A percentile compares a stretch with the other conserved stretches of the same genome.
Evolutionary conservation across 64 coral and sea anemone species (phyloP).

Genomic region (Dendrophyllia cribrosa): DNA sequence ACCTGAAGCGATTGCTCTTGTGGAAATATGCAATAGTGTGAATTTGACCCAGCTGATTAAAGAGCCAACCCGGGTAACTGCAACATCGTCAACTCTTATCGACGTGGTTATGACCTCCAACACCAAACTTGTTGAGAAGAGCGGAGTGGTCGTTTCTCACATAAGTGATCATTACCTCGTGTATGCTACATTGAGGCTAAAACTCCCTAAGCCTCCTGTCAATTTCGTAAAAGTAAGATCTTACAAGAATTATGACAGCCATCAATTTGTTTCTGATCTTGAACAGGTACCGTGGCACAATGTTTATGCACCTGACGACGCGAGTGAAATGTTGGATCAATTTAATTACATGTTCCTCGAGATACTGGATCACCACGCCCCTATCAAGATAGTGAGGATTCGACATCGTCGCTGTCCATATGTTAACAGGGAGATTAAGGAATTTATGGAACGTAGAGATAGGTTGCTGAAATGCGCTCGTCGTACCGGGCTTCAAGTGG

Average conservation of each 20-base stretch:
- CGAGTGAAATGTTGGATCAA: conserved; percentile 17
- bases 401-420: conserved; percentile 9
- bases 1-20: too few species aligned
- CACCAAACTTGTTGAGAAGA: not conserved
- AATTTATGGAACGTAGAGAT: conserved; percentile 37
- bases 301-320: not conserved
- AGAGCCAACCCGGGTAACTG: conserved; percentile 31
- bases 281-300: conserved; percentile 43
- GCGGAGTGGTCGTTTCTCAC: conserved; percentile 30
- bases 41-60: too few species aligned
- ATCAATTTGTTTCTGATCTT: conserved; percentile 48
- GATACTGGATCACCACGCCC: conserved; percentile 55
- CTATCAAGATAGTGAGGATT: conserved; percentile 34
- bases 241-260: conserved; percentile 51
- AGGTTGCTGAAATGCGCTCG: not conserved
- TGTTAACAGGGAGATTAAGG: conserved; percentile 39
- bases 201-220: conserved; percentile 10
- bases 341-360: conserved; percentile 59
- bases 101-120: conserved; percentile 55
- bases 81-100: conserved; percentile 26
- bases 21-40: not conserved
- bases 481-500: not conserved
- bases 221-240: conserved; percentile 27
- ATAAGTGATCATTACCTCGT: conserved; percentile 59
- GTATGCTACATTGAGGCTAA: conserved; percentile 35